Base-by-base conservation (phyloP, 2,113 vertebrate species). In the Candoia aspera region DNA sequence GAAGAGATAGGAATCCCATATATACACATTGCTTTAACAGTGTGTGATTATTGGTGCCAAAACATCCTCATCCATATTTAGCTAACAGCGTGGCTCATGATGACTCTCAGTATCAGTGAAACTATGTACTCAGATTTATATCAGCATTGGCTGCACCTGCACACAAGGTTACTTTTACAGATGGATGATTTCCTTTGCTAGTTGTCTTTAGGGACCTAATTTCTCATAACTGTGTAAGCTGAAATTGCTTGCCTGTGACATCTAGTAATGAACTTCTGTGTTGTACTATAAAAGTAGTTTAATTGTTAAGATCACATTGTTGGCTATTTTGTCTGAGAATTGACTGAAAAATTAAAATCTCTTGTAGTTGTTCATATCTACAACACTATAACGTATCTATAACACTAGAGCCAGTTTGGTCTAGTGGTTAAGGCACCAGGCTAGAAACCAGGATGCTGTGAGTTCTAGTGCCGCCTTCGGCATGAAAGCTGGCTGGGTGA, bases 201-300 rank as follows among this genome's bases (percentile, higher is more conserved):
- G 90, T 17, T 64, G 29, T 59, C 68, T 46, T 91, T 33, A 79
- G 86, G 53, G 84, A 57, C 24, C 49, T 57, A 23, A 37, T 88
- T 64, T 64, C 68, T 86, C n/a, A 64, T 84, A 90, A 90, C 89
- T 13, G 4, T 26, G 37, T 60, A 87, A 92, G 29, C 54, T 49
- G 19, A 88, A 92, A 49, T 84, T 60, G 53, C 11, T 58, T 88
- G 37, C 55, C 55, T 79, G 17, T 92, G 83, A 91, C 86, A 83
- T 83, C 54, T n/a, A 88, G 62, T 58, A 87, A 91, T 91, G 37
- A 13, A 92, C 17, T 59, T 88, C 17, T 84, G 37, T 84, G 29
- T 88, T 73, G 54, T 57, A 24, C 55, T 60, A 23, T 58, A 83
- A 84, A 92, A 91, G 33, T 55, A 91, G 42, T 88, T 60, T 57